Percentiles rank a stretch among this genome's conserved stretches.
Evolutionary conservation across 1,140 invertebrate species (phyloP).

Genomic region (Drosophila sulfurigaster): DNA sequence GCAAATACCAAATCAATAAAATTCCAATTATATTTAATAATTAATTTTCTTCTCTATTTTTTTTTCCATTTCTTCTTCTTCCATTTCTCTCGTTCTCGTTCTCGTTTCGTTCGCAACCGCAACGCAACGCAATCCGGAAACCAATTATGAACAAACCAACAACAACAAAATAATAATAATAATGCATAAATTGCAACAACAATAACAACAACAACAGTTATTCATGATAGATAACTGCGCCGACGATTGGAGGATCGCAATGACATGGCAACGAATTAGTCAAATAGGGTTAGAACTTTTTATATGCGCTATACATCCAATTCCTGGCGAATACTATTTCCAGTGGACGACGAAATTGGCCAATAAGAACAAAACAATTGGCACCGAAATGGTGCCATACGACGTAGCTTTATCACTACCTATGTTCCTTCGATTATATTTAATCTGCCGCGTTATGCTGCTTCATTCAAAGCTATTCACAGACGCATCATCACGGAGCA

Average conservation of each 20-base stretch:
- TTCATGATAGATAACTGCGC: conserved; percentile 99
- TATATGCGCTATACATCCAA: conserved; percentile 98
- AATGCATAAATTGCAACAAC: conserved; percentile 1
- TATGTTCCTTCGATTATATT: conserved; percentile 99
- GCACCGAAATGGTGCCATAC: conserved; percentile 93
- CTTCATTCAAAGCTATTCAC: conserved; percentile 99
- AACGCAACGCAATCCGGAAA: conserved; percentile 18
- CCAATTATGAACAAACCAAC: conserved; percentile 32
- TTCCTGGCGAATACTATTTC: conserved; percentile 98
- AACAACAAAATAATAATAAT: conserved; percentile 12
- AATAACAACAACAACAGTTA: conserved; percentile 88
- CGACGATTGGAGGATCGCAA: conserved; percentile 99
- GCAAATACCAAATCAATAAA: conserved; percentile 76
- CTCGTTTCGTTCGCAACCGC: conserved; percentile 2
- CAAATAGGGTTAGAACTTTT: conserved; percentile 96
- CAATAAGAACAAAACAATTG: conserved; percentile 94
- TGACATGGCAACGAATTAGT: conserved; percentile 98
- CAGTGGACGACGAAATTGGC: conserved; percentile 97
- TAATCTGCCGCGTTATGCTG: conserved; percentile 99
- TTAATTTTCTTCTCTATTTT: conserved; percentile 55
- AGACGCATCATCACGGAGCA: conserved; percentile 96
- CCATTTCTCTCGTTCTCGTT: conserved; percentile 22
- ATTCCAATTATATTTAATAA: conserved; percentile 80
- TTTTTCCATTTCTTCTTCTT: conserved; percentile 21
- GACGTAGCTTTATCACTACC: conserved; percentile 98